Evolutionary conservation across 2,888 invertebrate genomes (phyloP), one percentile per base, ranked within the genome.

Genomic region (Erebia epiphron): DNA sequence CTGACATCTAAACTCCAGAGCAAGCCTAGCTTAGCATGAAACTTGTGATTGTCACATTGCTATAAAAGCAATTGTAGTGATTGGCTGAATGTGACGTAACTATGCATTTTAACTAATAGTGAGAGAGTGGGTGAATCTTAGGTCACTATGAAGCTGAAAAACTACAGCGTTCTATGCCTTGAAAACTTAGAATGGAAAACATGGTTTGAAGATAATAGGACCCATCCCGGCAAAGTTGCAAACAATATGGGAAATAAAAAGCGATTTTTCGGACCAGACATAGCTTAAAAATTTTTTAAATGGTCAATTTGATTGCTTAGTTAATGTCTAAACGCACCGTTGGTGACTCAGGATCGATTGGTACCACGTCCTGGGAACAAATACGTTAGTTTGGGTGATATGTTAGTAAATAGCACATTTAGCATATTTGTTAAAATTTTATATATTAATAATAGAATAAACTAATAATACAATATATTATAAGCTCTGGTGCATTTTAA

Each of bases 331-430:
- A 75, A 79, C 80, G 80, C 76, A 80, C 80, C 80, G 78, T 78
- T 72, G 79, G 79, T 68, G 79, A 77, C 50, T 81, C 80, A 61
- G 77, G 79, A 64, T 80, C 78, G 73, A 78, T 77, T 73, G 76
- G 76, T 66, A 71, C 78, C 67, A 76, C 75, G 69, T 80, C 80
- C 80, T 80, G 80, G 73, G 79, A 80, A 76, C 76, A 75, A 77
- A 78, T 67, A 61, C 60, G 70, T 72, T 67, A 61, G 56, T 71
- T 58, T 11, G 57, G 43, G 62, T 60, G 57, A 60, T 61, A 68
- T 68, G 68, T 72, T 72, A 74, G 72, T 68, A 56, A 13, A 14
- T 18, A 43, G 41, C 62, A 16, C 13, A 16, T n/a, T 21, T 62
- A 46, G 26, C 11, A 49, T 21, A 8, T 62, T 14, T 49, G 21